phyloP scores from a whole-genome alignment of 1,140 invertebrate genomes.

The Temnothorax longispinosus region DNA sequence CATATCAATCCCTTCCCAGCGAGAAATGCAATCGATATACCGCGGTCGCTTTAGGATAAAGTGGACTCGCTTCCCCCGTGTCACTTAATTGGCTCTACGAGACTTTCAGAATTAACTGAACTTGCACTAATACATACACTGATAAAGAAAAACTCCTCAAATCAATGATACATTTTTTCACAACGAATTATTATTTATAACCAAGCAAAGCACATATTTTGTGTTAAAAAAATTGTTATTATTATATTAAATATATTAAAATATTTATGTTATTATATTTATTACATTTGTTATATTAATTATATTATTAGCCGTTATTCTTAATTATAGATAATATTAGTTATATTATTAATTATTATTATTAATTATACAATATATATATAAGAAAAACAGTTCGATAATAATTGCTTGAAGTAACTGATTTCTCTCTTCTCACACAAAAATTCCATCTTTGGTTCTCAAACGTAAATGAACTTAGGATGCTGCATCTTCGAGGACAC shows the following conservation, averaged over 20 bases:
- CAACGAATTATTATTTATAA: constrained; percentile 1
- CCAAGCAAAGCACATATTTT: not conserved
- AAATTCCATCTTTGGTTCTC: not conserved
- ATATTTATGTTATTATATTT: not conserved
- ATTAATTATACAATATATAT: not conserved
- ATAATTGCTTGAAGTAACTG: not conserved
- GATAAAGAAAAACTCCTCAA: not conserved
- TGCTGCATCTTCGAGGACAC: not conserved
- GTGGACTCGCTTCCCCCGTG: not conserved
- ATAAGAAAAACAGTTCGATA: not conserved
- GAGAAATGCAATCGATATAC: constrained; percentile 40
- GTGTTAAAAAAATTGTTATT: not conserved
- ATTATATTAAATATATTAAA: not conserved
- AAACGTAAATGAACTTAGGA: not conserved
- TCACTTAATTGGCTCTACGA: constrained; percentile 19
- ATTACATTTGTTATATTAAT: not conserved
- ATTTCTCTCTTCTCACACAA: not conserved
- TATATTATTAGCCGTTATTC: not conserved
- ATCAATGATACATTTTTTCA: not conserved
- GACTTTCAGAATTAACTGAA: constrained; percentile 1
- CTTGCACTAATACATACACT: not conserved
- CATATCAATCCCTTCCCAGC: constrained; percentile 31
- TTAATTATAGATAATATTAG: not conserved
- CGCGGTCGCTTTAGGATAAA: not conserved
- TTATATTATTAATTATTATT: not conserved